These are phyloP conservation scores for Cyclargus thomasi DNA, from an alignment of 1,140 invertebrate species.

Conservation along the genomic window DNA sequence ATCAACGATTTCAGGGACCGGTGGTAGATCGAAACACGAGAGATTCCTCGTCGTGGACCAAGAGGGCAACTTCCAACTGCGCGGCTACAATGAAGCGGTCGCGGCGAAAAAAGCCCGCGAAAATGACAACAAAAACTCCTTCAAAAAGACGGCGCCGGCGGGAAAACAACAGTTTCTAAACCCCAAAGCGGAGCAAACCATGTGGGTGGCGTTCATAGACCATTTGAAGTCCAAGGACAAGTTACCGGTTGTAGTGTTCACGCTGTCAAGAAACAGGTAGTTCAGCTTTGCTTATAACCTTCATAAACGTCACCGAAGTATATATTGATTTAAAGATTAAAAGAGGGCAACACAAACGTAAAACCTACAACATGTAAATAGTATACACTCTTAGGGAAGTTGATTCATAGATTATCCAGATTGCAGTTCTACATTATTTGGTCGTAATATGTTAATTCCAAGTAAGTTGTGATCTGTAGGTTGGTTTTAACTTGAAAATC, in stretches of 20 bases:
- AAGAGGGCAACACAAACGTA: too few species aligned
- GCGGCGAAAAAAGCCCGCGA: conserved; percentile 81
- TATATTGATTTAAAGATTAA: too few species aligned
- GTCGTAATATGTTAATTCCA: too few species aligned
- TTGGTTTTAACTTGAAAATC: too few species aligned
- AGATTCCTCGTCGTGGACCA: conserved; percentile 90
- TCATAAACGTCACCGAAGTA: too few species aligned
- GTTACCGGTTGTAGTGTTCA: conserved; percentile 95
- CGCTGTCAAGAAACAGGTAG: conserved; percentile 90
- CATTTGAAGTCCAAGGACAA: conserved; percentile 87
- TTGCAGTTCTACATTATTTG: too few species aligned
- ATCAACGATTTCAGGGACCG: conserved; percentile 63
- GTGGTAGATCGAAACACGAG: conserved; percentile 88
- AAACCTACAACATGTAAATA: too few species aligned
- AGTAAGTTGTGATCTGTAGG: too few species aligned
- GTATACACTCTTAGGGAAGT: too few species aligned
- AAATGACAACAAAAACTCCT: conserved; percentile 76
- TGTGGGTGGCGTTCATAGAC: conserved; percentile 90
- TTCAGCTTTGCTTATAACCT: too few species aligned
- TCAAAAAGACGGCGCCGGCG: conserved; percentile 50
- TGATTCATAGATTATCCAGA: too few species aligned
- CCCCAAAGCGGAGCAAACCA: conserved; percentile 83
- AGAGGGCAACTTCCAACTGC: conserved; percentile 80
- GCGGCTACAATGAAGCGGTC: conserved; percentile 83
- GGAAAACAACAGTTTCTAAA: conserved; percentile 55